Conservation (phyloP, 2,888 invertebrate species). For the Ceriagrion tenellum region DNA sequence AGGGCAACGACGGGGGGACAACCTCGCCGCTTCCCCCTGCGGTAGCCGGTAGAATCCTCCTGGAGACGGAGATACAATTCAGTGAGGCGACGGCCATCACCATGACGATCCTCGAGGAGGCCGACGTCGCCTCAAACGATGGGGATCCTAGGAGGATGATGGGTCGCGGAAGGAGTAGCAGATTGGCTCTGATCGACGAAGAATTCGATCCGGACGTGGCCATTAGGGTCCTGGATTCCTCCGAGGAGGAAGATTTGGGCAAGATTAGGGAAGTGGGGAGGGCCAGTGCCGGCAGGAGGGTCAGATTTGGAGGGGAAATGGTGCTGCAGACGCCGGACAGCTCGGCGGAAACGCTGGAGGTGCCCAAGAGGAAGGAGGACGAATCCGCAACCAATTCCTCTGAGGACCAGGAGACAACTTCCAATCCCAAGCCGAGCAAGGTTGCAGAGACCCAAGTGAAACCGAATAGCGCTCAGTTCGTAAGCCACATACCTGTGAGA, state of each 20-base stretch:
- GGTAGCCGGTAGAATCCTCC: conserved; percentile 80
- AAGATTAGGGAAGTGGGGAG: conserved; percentile 36
- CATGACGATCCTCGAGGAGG: conserved; percentile 89
- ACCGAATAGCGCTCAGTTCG: not conserved
- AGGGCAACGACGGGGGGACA: conserved; percentile 60
- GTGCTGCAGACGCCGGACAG: conserved; percentile 87
- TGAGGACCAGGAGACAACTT: conserved; percentile 8
- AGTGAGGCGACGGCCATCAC: conserved; percentile 90
- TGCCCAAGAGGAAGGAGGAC: conserved; percentile 52
- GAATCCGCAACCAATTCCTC: conserved; percentile 17
- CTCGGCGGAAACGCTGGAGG: conserved; percentile 42
- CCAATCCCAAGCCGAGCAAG: not conserved
- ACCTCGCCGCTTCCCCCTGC: not conserved
- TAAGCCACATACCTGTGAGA: conserved; percentile 59
- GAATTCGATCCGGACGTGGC: conserved; percentile 39
- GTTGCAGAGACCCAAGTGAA: not conserved
- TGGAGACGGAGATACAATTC: conserved; percentile 91
- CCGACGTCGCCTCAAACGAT: conserved; percentile 42
- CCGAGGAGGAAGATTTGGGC: conserved; percentile 11
- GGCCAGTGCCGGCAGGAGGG: conserved; percentile 79
- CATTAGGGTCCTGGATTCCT: conserved; percentile 40
- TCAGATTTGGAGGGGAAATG: conserved; percentile 92
- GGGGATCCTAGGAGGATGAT: not conserved
- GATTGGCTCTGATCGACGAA: not conserved
- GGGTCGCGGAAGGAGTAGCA: not conserved